A percentile compares a stretch with the other conserved stretches of the same genome.
Conservation (phyloP, 64 coral and sea anemone species). For the Orbicella faveolata region DNA sequence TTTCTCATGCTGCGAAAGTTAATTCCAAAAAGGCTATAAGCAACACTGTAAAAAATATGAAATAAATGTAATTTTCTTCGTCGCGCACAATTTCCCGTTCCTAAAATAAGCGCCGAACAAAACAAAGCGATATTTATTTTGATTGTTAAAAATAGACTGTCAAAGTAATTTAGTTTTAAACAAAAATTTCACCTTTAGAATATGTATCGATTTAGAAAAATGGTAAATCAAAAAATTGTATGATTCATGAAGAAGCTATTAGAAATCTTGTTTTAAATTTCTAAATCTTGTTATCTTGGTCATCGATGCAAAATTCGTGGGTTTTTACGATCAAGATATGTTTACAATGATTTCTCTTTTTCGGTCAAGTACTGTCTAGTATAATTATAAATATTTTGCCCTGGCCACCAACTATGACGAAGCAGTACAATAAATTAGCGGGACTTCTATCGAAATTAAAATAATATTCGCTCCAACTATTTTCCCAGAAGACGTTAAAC, state of each 20-base stretch:
- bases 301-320: neutral
- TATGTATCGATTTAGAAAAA: neutral
- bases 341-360: neutral
- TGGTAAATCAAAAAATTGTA: neutral
- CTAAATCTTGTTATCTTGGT: neutral
- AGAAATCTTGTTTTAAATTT: neutral
- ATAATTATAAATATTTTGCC: slow-evolving; percentile 16
- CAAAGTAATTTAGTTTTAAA: neutral
- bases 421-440: slow-evolving; percentile 4
- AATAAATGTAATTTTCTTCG: neutral
- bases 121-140: neutral
- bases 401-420: neutral
- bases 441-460: slow-evolving; percentile 5
- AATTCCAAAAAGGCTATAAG: neutral
- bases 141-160: neutral
- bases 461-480: neutral
- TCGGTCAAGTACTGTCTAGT: neutral
- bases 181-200: neutral
- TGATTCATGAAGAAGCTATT: neutral
- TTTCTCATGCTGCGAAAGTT: slow-evolving; percentile 8
- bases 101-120: neutral
- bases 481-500: neutral
- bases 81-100: neutral
- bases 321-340: slow-evolving; percentile 16
- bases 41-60: neutral